A percentile compares a stretch with the other conserved stretches of the same genome.
These are phyloP conservation scores for Andrena minutula DNA, from an alignment of 2,888 invertebrate species.

Conservation along the genomic window DNA sequence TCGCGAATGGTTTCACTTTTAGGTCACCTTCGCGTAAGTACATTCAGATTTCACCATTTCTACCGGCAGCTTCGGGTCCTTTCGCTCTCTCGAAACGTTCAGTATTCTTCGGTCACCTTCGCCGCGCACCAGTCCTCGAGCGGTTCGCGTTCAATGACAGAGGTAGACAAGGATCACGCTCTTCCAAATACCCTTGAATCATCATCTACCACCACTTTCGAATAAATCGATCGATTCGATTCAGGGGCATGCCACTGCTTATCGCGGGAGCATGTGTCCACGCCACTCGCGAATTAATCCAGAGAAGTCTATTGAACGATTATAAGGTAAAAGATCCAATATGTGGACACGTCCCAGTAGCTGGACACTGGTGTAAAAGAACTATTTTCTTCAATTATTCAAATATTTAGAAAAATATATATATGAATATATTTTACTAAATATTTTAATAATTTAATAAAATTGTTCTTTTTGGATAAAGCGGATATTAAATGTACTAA, in stretches of 20 bases:
- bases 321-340: too few relatives aligned
- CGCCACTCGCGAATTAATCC: conserved; percentile 9
- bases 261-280: conserved; percentile 15
- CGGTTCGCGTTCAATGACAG: conserved; percentile 9
- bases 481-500: too few relatives aligned
- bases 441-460: too few relatives aligned
- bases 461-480: too few relatives aligned
- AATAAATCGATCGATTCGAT: neutral
- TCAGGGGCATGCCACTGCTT: conserved; percentile 16
- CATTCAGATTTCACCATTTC: conserved; percentile 72
- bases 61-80: conserved; percentile 69
- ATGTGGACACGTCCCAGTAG: too few relatives aligned
- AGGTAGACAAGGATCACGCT: neutral
- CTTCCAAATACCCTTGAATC: neutral
- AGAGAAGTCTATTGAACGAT: conserved; percentile 32
- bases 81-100: conserved; percentile 75
- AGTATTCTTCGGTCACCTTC: conserved; percentile 49
- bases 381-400: too few relatives aligned
- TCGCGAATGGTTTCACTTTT: conserved; percentile 77
- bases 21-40: conserved; percentile 72
- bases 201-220: conserved; percentile 11
- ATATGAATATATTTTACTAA: too few relatives aligned
- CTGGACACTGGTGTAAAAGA: too few relatives aligned
- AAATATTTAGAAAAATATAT: too few relatives aligned
- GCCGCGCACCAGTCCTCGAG: conserved; percentile 15